A percentile compares a stretch with the other conserved stretches of the same genome.
Conservation (phyloP, 2,113 vertebrate genomes). For the Pterocles orientalis region DNA sequence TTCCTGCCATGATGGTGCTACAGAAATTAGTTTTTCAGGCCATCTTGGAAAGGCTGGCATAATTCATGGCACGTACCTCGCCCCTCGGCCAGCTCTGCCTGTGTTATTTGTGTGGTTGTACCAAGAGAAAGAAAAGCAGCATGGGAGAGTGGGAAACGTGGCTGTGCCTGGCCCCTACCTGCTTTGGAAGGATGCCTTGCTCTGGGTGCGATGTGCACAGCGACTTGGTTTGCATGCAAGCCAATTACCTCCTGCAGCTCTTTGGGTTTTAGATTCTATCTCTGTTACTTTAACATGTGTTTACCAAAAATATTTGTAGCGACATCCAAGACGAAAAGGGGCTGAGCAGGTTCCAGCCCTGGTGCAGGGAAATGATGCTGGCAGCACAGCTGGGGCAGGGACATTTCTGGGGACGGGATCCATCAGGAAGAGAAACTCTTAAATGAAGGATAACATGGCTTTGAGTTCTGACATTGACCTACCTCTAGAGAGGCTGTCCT, state of each 20-base stretch:
- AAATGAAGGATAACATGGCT: background rate
- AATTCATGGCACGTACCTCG: background rate
- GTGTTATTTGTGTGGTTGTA: background rate
- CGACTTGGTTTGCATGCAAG: background rate
- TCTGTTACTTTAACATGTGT: background rate
- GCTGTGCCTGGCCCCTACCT: background rate
- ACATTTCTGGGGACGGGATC: background rate
- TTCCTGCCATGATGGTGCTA: background rate
- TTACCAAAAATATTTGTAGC: background rate
- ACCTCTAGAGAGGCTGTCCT: background rate
- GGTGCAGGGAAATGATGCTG: fast-evolving
- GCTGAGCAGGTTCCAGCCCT: fast-evolving
- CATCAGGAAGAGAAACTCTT: background rate
- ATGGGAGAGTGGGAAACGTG: fast-evolving
- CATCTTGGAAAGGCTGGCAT: background rate
- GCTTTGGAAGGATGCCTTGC: background rate
- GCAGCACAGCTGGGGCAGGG: background rate
- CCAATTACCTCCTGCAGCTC: background rate
- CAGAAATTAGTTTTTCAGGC: background rate
- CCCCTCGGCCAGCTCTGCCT: background rate
- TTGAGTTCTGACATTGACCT: background rate
- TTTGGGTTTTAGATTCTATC: background rate
- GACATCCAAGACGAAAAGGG: background rate
- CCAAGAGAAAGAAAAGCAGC: background rate
- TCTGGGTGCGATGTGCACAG: background rate